A percentile compares a stretch with the other conserved stretches of the same genome.
Conservation (phyloP, 92 coral and sea anemone species). For the Bergia sp. region DNA sequence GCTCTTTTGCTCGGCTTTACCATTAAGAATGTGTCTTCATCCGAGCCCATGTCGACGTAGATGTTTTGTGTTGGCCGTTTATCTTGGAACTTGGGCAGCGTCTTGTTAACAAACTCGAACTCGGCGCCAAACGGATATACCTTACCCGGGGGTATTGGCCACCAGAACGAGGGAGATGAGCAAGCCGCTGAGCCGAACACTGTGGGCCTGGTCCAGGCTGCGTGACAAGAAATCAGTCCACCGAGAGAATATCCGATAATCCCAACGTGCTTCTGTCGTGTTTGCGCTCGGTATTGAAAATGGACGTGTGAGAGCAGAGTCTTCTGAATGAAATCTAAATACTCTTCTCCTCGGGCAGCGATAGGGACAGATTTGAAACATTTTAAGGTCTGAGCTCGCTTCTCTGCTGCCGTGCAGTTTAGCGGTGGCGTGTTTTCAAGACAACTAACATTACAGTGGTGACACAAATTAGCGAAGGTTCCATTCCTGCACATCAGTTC, state of each 20-base stretch:
- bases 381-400: neutral
- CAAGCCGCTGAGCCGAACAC: slow-evolving; percentile 63
- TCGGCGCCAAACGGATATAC: slow-evolving; percentile 45
- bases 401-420: neutral
- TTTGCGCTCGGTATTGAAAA: slow-evolving; percentile 32
- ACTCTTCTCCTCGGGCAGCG: slow-evolving; percentile 31
- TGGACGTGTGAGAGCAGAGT: slow-evolving; percentile 40
- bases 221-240: slow-evolving; percentile 58
- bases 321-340: slow-evolving; percentile 53
- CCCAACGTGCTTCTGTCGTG: slow-evolving; percentile 43
- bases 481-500: slow-evolving; percentile 31
- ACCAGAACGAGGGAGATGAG: slow-evolving; percentile 64
- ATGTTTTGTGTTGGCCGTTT: slow-evolving; percentile 49
- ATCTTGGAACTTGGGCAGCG: slow-evolving; percentile 41
- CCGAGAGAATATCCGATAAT: slow-evolving; percentile 62
- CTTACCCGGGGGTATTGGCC: slow-evolving; percentile 58
- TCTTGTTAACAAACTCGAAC: slow-evolving; percentile 47
- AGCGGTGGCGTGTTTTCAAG: neutral
- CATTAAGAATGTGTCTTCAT: slow-evolving; percentile 42
- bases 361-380: slow-evolving; percentile 35
- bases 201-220: slow-evolving; percentile 64
- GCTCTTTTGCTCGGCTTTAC: slow-evolving; percentile 50
- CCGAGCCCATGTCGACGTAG: slow-evolving; percentile 57
- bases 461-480: neutral
- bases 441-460: slow-evolving; percentile 37